Evolutionary conservation across 2,888 invertebrate genomes (phyloP).

Genomic region (Melangyna quadrimaculata): DNA sequence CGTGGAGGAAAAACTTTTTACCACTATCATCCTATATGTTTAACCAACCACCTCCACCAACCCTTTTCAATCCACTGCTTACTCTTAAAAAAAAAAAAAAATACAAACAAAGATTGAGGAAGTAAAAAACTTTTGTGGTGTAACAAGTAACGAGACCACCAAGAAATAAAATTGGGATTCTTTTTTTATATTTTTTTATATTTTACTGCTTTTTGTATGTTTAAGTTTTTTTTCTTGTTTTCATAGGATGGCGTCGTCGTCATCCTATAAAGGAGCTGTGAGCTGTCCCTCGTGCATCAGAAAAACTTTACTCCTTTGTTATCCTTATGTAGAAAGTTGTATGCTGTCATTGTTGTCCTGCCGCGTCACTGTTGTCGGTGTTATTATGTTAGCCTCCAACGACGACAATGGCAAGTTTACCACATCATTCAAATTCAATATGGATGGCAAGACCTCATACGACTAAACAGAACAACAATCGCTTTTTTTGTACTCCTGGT

Average conservation of each 20-base stretch:
- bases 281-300: constrained; percentile 23
- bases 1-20: constrained; percentile 42
- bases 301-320: constrained; percentile 49
- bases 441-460: constrained; percentile 45
- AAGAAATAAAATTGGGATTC: constrained; percentile 61
- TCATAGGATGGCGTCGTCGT: background rate
- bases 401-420: constrained; percentile 38
- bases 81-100: background rate
- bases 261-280: background rate
- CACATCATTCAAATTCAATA: constrained; percentile 69
- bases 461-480: constrained; percentile 9
- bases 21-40: background rate
- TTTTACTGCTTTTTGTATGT: background rate
- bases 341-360: constrained; percentile 59
- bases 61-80: constrained; percentile 12
- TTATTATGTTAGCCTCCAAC: constrained; percentile 52
- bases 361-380: constrained; percentile 40
- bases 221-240: background rate
- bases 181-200: constrained; percentile 9
- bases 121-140: constrained; percentile 47
- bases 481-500: background rate
- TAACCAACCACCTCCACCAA: background rate
- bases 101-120: background rate
- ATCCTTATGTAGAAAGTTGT: constrained; percentile 48
- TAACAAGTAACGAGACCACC: constrained; percentile 65